A percentile compares a stretch with the other conserved stretches of the same genome.
These are phyloP conservation scores for Taurulus bubalis DNA, from an alignment of 2,113 vertebrate genomes.

Conservation along the genomic window DNA sequence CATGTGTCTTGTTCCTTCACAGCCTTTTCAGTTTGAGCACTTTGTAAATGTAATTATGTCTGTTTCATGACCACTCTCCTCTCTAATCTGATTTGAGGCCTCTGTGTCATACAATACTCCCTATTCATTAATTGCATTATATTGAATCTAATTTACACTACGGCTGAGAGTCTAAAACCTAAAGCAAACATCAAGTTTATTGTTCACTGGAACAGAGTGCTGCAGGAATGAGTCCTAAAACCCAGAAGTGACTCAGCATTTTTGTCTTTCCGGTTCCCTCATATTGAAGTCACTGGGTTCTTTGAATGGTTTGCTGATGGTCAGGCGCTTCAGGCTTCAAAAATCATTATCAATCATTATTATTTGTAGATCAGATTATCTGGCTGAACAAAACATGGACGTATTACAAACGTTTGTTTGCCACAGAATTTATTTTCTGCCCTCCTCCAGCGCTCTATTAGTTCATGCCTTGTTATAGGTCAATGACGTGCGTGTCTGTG, in stretches of 20 bases:
- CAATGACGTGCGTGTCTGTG: constrained; percentile 29
- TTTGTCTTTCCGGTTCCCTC: background rate
- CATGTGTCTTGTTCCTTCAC: background rate
- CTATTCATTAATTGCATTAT: background rate
- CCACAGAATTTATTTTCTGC: no score
- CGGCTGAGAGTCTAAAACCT: background rate
- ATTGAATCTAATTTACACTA: background rate
- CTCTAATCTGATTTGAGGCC: background rate
- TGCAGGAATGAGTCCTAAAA: no score
- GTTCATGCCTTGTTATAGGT: background rate
- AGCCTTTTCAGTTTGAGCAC: background rate
- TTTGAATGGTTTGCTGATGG: no score
- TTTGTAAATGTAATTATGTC: background rate
- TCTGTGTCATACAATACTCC: background rate
- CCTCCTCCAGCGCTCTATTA: background rate
- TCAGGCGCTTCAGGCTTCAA: background rate
- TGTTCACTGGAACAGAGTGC: background rate
- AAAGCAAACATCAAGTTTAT: background rate
- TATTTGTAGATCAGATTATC: background rate
- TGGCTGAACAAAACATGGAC: background rate
- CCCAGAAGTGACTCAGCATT: background rate
- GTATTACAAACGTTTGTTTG: background rate
- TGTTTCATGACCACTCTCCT: background rate
- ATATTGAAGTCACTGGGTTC: no score
- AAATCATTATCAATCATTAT: background rate